Evolutionary conservation across 2,888 invertebrate genomes (phyloP).

Genomic region (Hydroisotoma schaefferi): DNA sequence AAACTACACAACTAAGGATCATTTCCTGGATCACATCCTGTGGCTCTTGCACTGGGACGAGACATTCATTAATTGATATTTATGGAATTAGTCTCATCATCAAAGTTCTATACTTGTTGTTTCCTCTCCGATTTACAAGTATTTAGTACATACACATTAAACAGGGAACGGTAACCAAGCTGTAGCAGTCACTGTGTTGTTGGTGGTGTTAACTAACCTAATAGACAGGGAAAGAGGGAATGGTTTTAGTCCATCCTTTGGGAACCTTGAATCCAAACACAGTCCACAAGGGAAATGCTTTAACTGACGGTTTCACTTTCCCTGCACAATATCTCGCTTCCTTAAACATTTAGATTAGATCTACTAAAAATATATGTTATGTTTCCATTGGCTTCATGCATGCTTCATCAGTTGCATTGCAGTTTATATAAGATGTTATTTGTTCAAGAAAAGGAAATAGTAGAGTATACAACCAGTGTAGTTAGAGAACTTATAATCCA

Average conservation of each 20-base stretch:
- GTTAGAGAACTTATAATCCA: too few species aligned
- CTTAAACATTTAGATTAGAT: neutral
- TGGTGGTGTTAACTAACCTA: too few species aligned
- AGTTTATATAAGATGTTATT: too few species aligned
- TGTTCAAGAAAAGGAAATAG: too few species aligned
- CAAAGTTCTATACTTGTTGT: slow-evolving; percentile 6
- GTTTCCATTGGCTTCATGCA: too few species aligned
- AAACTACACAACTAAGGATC: neutral
- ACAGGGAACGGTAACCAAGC: neutral
- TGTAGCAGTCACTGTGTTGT: too few species aligned
- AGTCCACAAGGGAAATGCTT: neutral
- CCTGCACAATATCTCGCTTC: slow-evolving; percentile 2
- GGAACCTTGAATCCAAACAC: slow-evolving; percentile 8
- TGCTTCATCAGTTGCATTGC: too few species aligned
- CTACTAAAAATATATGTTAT: too few species aligned
- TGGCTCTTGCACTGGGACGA: slow-evolving; percentile 18
- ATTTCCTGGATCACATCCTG: slow-evolving; percentile 10
- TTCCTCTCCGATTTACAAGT: slow-evolving; percentile 11
- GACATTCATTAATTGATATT: slow-evolving; percentile 43
- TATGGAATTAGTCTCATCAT: slow-evolving; percentile 38
- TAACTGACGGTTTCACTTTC: slow-evolving; percentile 1
- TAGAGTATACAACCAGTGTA: too few species aligned
- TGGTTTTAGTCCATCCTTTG: neutral
- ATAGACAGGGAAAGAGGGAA: neutral
- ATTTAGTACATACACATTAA: neutral